Base-by-base conservation (phyloP, 2,888 invertebrate genomes). In the Pristionchus japonicus region DNA sequence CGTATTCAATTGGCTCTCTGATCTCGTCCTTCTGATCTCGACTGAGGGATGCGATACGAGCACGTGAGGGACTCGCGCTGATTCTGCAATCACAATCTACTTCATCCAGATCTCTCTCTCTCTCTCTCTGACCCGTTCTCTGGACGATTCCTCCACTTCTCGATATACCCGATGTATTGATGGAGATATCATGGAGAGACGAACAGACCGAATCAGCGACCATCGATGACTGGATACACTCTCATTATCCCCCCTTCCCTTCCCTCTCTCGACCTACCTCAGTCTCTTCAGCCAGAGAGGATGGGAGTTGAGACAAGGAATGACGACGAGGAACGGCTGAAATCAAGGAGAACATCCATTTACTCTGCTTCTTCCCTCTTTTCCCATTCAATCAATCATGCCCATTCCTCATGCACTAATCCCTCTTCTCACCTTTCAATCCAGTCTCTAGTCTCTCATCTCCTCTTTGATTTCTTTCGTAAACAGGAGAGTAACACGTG, bases 31-130 rank as follows among this genome's bases (percentile, higher is more conserved):
- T 85, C 92, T 82, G 0, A 92, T 87, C 61, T 92, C 92, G n/a
- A 90, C 89, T 74, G 91, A 91, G 1, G 92, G 91, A 64, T 90
- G 89, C 47, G 91, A 91, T 74, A 92, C 88, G 57, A 92, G 91
- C 23, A 92, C 87, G 70, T 92, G 92, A 15, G 92, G 92, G 1
- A 92, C 91, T n/a, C 92, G 89, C 2, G 92, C 92, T 80, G 91
- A 91, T 88, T 92, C 91, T n/a, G 92, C 88, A 67, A 85, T 34
- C n/a, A n/a, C n/a, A n/a, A n/a, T n/a, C n/a, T 52, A 52, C 6
- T n/a, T 4, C 6, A 31, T 34, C 52, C 3, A 9, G 52, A 13
- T 34, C 13, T 31, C n/a, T n/a, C n/a, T n/a, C n/a, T n/a, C n/a
- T 31, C 34, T 74, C 40, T n/a, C 20, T 37, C 64, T 64, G 15